Base-by-base conservation (phyloP, 2,113 vertebrate species). In the Pogona vitticeps region DNA sequence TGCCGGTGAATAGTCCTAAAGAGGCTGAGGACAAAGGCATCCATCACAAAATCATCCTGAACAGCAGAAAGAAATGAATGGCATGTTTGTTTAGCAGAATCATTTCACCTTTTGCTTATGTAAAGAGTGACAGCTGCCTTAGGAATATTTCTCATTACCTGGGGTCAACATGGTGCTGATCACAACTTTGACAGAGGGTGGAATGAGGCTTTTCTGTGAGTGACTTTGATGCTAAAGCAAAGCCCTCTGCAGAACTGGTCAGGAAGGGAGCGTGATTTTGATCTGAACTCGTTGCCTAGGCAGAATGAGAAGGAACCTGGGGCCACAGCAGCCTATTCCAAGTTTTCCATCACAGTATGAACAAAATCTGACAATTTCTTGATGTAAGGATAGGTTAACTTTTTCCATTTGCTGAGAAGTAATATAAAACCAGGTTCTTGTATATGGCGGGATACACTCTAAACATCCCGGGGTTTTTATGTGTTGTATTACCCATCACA, bases 391-490 rank as follows among this genome's bases (percentile, higher is more conserved):
- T 36, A 72, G 38, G 14, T 81, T 26, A 59, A 28, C 38, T 33
- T 71, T 80, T 42, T n/a, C 31, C 77, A 42, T 28, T 14, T 3
- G 21, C 23, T 23, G 71, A 76, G 42, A 21, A 26, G 58, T 61
- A 40, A 40, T 59, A 36, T 61, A 61, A 61, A 75, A 20, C 58
- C 58, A 63, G 9, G 28, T 15, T 38, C 71, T 75, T 13, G 2
- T 61, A 76, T 5, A 87, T 21, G 28, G 86, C 92, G 80, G 85
- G 75, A 90, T 85, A 56, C 79, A 76, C 91, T 87, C 86, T 85
- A 70, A 90, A 8, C 21, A 85, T 89, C 52, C 0, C 0, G 15
- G 36, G 88, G 23, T 40, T 36, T 20, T n/a, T 81, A 5, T 65
- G 23, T 52, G 8, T n/a, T 26, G 38, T 46, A 28, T 31, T 90